Evolutionary conservation across 2,797 vertebrate genomes (phyloP).

Genomic region (Bradypodion ventrale): DNA sequence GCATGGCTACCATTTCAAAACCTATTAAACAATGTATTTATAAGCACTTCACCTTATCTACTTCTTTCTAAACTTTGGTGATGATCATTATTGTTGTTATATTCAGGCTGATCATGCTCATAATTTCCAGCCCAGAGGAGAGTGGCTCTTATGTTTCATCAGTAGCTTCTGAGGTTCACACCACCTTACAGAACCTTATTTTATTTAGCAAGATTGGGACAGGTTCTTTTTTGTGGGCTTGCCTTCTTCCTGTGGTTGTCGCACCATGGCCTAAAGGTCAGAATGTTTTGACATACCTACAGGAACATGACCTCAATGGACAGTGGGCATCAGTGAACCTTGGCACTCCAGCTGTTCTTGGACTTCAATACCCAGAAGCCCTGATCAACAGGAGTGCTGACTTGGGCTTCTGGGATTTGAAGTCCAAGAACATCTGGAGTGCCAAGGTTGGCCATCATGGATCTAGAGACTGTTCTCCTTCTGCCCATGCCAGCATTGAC

Average conservation of each 20-base stretch:
- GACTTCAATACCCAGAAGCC: no score
- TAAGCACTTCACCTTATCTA: not conserved
- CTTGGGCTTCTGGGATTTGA: no score
- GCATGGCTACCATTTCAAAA: no score
- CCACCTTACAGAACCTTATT: not conserved
- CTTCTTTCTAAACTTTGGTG: not conserved
- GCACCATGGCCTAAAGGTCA: not conserved
- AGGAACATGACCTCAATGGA: not conserved
- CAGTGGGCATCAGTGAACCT: not conserved
- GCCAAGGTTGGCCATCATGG: no score
- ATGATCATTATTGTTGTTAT: not conserved
- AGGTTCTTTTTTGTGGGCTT: not conserved
- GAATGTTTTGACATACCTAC: accelerated
- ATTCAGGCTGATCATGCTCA: not conserved
- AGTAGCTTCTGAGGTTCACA: not conserved
- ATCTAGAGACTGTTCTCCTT: not conserved
- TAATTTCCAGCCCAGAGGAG: not conserved
- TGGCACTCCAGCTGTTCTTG: no score
- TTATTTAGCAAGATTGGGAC: not conserved
- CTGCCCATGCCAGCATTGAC: not conserved
- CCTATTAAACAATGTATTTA: not conserved
- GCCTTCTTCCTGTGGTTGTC: not conserved
- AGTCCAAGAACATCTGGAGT: no score
- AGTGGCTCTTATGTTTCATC: not conserved
- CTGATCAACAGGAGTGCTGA: no score